Base-by-base conservation (phyloP, 2,797 vertebrate species). In the Aeoliscus strigatus region DNA sequence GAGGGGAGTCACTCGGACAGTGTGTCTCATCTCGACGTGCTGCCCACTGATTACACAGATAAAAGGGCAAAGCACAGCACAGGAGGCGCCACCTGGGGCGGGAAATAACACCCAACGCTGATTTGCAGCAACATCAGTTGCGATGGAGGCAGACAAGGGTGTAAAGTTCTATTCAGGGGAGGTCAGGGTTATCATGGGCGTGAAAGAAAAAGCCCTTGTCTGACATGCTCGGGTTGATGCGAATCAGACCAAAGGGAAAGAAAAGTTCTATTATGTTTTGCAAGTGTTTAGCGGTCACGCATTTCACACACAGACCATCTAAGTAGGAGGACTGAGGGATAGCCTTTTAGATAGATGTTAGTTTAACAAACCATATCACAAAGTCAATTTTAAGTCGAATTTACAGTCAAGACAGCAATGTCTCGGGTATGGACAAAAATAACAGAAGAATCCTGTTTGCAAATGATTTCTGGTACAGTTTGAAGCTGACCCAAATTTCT, bases 101-200 rank as follows among this genome's bases (percentile, higher is more conserved):
- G 39, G 39, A 46, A 44, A 68, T 55, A 48, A 75, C 61, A 76
- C 59, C 60, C 47, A n/a, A 27, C 51, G n/a, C 47, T 57, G 61
- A 57, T 62, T 46, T 31, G 27, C 30, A 27, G 70, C 51, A 42
- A 65, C 65, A 68, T 75, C 70, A 66, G 21, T 15, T 5, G 28
- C 52, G 12, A 82, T 75, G 48, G 35, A 70, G 51, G 29, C 37
- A 12, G 79, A 83, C 81, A 84, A 75, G 79, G 75, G 56, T 75
- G 75, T 73, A 70, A 48, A 49, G 51, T 58, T 66, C 61, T 53
- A 53, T 37, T 16, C 6, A 39, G 46, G 36, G n/a, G 57, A 69
- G 65, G 76, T 78, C 66, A 60, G 49, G 57, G 57, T 77, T 68
- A 73, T 68, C 51, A 9, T 43, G 51, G 45, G 38, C 5, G 15